phyloP scores from a whole-genome alignment of 2,888 invertebrate genomes.

The Orchestes rusci region DNA sequence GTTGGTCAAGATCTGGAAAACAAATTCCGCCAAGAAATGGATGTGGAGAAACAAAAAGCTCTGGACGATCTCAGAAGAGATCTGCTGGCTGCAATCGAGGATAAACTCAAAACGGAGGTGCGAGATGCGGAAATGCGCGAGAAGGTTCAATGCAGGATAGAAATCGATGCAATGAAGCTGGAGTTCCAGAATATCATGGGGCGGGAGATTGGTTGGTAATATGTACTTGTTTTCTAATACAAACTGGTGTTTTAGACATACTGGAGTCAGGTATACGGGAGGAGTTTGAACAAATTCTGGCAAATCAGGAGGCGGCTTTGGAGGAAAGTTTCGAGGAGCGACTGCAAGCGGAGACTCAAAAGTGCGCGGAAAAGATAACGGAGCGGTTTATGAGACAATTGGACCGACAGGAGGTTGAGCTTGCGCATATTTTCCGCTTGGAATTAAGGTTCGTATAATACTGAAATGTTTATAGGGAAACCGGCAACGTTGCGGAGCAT shows the following conservation, averaged over 20 bases:
- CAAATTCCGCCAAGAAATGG: constrained; percentile 35
- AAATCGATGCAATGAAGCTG: constrained; percentile 23
- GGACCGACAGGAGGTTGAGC: constrained; percentile 31
- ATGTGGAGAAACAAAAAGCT: constrained; percentile 34
- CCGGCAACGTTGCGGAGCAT: too few relatives aligned
- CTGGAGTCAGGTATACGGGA: constrained; percentile 24
- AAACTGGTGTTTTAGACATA: constrained; percentile 3
- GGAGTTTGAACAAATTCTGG: constrained; percentile 22
- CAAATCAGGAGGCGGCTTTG: constrained; percentile 17
- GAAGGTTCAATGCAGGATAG: constrained; percentile 24
- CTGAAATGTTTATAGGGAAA: too few relatives aligned
- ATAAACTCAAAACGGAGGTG: constrained; percentile 26
- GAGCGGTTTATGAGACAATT: constrained; percentile 33
- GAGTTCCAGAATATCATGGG: constrained; percentile 25
- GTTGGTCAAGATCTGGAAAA: constrained; percentile 38
- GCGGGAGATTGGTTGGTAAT: constrained; percentile 24
- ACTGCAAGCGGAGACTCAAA: constrained; percentile 31
- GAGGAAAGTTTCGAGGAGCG: constrained; percentile 28
- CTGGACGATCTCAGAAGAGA: constrained; percentile 33
- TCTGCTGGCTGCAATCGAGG: constrained; percentile 23
- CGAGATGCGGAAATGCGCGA: constrained; percentile 29
- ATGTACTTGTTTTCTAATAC: too few relatives aligned
- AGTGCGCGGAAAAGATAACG: constrained; percentile 32
- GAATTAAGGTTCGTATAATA: constrained; percentile 34
- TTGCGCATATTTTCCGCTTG: constrained; percentile 9